Evolutionary conservation across 2,113 vertebrate genomes (phyloP), one percentile per base, ranked within the genome.

Genomic region (Gadus macrocephalus): DNA sequence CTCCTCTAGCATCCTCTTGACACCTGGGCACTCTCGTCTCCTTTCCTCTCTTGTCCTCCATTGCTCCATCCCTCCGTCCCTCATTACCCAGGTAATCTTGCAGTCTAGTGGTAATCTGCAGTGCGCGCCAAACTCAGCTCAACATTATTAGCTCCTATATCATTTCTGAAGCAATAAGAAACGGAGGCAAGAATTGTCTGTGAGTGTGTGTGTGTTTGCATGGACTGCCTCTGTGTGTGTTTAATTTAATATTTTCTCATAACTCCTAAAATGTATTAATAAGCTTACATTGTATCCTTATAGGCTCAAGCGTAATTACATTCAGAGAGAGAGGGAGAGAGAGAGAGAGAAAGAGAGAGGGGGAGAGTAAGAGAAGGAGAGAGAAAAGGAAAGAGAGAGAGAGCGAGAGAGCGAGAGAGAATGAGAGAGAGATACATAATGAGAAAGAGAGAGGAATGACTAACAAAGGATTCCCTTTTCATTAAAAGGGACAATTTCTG

Each of bases 281-380:
- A 83, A 89, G 87, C 87, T 90, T 83, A 85, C 78, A 79, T 87
- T 85, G 87, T 87, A 89, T 91, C 88, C 90, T 85, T 85, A 87
- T 81, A 88, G 87, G 89, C 87, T 88, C 85, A 86, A 49, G 79
- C 85, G 88, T 91, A 90, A 92, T 92, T 91, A 86, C 82, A 77
- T 90, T 87, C 84, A 78, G 69, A 20, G 38, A 8, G 67, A 75
- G 64, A 22, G 59, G 2, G 42, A 4, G 38, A 14, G 6, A 49
- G 12, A 49, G 8, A 49, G 42, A 49, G 8, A 63, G 66, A 49
- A 20, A 20, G 38, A 8, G 67, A 75, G 64, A 22, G 59, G 2
- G 42, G 11, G 38, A 14, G 6, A 49, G 12, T 9, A 14, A 49
- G 42, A 49, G 42, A 49, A 9, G 60, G 66, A 49, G 42, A 9